phyloP scores from a whole-genome alignment of 2,113 vertebrate genomes.

The Campylorhamphus procurvoides region DNA sequence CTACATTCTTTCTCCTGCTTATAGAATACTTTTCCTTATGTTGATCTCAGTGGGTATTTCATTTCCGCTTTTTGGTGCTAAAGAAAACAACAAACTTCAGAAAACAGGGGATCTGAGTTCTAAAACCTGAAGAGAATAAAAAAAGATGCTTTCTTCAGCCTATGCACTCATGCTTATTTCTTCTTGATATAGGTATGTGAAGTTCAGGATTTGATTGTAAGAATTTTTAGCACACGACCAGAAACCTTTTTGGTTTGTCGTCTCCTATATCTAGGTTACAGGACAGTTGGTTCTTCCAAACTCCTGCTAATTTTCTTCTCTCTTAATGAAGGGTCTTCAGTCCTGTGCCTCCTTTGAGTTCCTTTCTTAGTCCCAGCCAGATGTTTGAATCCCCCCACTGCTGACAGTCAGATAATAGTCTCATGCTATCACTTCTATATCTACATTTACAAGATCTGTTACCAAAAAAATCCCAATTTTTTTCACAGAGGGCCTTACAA shows the following conservation, averaged over 20 bases:
- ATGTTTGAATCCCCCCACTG: neutral
- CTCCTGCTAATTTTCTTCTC: neutral
- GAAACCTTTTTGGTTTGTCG: neutral
- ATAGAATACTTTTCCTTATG: neutral
- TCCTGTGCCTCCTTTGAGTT: neutral
- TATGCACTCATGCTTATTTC: neutral
- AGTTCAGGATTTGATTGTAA: neutral
- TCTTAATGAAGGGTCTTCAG: neutral
- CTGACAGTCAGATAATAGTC: slow-evolving; percentile 10
- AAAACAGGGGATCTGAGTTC: neutral
- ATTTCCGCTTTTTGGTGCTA: neutral
- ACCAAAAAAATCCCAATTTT: neutral
- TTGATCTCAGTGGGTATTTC: neutral
- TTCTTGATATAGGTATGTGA: neutral
- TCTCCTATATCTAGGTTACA: neutral
- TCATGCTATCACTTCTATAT: neutral
- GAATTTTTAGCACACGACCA: neutral
- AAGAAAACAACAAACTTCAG: neutral
- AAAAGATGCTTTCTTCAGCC: neutral
- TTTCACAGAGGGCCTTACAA: neutral
- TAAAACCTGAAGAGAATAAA: neutral
- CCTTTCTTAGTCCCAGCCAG: neutral
- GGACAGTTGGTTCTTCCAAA: neutral
- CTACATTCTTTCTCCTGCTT: neutral
- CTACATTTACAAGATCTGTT: neutral